phyloP scores from a whole-genome alignment of 2,888 invertebrate species.

The Plagodis pulveraria region DNA sequence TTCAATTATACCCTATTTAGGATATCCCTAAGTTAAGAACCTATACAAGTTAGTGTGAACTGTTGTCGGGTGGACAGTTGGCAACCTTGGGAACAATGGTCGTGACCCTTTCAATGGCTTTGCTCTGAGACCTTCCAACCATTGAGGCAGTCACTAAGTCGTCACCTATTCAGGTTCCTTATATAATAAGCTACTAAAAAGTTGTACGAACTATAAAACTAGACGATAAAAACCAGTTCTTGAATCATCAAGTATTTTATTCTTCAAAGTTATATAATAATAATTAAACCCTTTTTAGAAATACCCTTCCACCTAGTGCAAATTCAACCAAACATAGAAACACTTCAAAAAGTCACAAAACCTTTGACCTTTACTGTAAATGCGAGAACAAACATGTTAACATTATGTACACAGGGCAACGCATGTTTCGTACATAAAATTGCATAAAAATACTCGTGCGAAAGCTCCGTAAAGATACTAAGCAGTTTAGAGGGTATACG shows the following conservation, averaged over 20 bases:
- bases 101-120: constrained; percentile 13
- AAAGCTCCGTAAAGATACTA: constrained; percentile 36
- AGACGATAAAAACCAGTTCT: too few species aligned
- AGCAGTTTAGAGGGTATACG: constrained; percentile 42
- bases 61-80: constrained; percentile 27
- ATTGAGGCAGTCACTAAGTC: too few species aligned
- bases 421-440: constrained; percentile 45
- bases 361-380: constrained; percentile 32
- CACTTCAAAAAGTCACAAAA: constrained; percentile 9
- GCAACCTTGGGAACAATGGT: constrained; percentile 33
- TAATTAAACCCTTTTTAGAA: too few species aligned
- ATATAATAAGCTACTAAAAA: too few species aligned
- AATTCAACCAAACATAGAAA: constrained; percentile 16
- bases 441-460: constrained; percentile 41
- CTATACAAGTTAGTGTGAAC: too few species aligned
- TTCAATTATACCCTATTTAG: too few species aligned
- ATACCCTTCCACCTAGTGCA: background rate
- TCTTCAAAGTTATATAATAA: too few species aligned
- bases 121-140: background rate
- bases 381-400: constrained; percentile 31
- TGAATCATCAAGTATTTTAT: too few species aligned
- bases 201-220: too few species aligned
- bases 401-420: constrained; percentile 40
- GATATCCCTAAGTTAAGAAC: too few species aligned
- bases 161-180: too few species aligned